A percentile compares a stretch with the other conserved stretches of the same genome.
phyloP scores from a whole-genome alignment of 2,113 vertebrate genomes.

The Fregetta grallaria region DNA sequence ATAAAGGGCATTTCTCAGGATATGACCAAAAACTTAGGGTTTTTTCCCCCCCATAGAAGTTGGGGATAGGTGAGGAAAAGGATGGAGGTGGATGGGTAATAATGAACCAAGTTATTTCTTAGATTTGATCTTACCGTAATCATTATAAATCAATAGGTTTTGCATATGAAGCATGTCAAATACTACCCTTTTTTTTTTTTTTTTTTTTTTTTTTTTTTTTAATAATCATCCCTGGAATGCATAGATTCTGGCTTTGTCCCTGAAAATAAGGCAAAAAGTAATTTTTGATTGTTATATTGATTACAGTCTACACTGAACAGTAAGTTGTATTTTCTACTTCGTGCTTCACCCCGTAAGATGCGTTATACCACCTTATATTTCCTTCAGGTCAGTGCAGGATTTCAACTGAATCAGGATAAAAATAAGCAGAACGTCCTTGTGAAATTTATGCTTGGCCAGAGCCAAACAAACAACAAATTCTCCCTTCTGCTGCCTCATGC shows the following conservation, averaged over 20 bases:
- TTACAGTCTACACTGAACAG: neutral
- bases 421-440: neutral
- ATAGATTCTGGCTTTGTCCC: neutral
- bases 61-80: neutral
- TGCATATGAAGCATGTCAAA: neutral
- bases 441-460: neutral
- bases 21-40: accelerated
- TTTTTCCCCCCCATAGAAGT: neutral
- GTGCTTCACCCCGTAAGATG: neutral
- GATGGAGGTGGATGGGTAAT: neutral
- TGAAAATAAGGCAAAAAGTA: neutral
- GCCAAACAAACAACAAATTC: neutral
- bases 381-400: neutral
- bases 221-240: neutral
- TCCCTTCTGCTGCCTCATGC: neutral
- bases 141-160: neutral
- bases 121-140: neutral
- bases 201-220: no score
- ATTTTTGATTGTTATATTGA: neutral
- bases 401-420: neutral
- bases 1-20: neutral
- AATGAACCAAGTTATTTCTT: neutral
- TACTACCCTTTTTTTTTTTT: neutral
- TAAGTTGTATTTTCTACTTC: neutral
- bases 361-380: neutral